Base-by-base conservation (phyloP, 2,888 invertebrate genomes). In the Monopis laevigella region DNA sequence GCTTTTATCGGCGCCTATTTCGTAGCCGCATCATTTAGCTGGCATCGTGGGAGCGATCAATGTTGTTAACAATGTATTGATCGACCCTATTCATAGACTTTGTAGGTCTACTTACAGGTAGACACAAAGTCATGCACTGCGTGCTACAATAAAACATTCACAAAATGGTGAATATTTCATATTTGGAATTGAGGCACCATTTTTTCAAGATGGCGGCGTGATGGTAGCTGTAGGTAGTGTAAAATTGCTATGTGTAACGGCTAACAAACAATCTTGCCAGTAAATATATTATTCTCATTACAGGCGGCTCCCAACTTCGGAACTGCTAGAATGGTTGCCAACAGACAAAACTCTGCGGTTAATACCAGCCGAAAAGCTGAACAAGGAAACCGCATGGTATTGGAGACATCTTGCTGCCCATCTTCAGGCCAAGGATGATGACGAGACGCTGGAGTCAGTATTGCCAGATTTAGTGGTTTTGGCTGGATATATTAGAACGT, bases 401-500 rank as follows among this genome's bases (percentile, higher is more conserved):
- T 82, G 82, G 82, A 68, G 82, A 44, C 81, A 82, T 36, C 64
- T 82, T 0, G 71, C 78, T 18, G 67, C 72, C 18, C 78, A 82
- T 47, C 48, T 82, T 43, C 78, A 80, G 53, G 65, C 55, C 40
- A 68, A 71, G 2, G 74, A 75, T 7, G 81, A 70, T 10, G 82
- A 82, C 10, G 86, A 86, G 14, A 82, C 84, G 0, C 56, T 87
- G 34, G 86, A 88, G 35, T 66, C 65, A 2, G 69, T 90, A 40
- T 54, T 89, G 34, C 94, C 94, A 0, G 92, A 92, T 53, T 62
- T 92, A 40, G 84, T 89, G 1, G 82, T 83, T 14, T 88, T 92
- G 49, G 89, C 88, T 48, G 75, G 82, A 17, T 93, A 92, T 59
- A 84, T 93, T 8, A 78, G 85, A 51, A 82, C 84, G 84, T 93